These are phyloP conservation scores for Scomber colias DNA, from an alignment of 2,113 vertebrate species.

Conservation along the genomic window DNA sequence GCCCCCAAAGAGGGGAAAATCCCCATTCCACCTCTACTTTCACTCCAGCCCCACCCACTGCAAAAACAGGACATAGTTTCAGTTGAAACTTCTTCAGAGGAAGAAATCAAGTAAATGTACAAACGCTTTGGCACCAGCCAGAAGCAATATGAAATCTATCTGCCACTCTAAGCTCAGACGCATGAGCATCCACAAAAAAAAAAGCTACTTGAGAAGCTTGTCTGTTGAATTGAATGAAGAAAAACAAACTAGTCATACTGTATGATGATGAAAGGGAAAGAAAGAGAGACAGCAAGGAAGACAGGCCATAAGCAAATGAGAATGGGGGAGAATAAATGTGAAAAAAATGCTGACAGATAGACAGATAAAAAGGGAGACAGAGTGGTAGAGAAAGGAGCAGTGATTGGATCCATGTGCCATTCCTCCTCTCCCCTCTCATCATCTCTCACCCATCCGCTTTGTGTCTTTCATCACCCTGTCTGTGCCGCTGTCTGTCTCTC, in stretches of 20 bases:
- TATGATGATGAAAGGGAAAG: constrained; percentile 45
- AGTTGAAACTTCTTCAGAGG: constrained; percentile 45
- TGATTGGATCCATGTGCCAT: constrained; percentile 58
- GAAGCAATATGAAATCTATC: constrained; percentile 14
- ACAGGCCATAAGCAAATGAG: constrained; percentile 39
- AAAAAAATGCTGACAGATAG: constrained; percentile 25
- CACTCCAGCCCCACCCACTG: constrained; percentile 21
- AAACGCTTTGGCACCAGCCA: neutral
- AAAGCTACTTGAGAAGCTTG: constrained; percentile 19
- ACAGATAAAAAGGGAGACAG: constrained; percentile 32
- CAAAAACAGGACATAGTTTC: constrained; percentile 35
- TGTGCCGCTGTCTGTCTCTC: constrained; percentile 50
- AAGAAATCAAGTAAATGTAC: constrained; percentile 15
- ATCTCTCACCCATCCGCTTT: constrained; percentile 57
- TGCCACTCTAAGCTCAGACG: constrained; percentile 11
- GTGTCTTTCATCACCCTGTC: constrained; percentile 74
- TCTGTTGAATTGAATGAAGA: constrained; percentile 37
- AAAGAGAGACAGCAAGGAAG: constrained; percentile 38
- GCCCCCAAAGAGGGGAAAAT: neutral
- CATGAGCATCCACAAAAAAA: constrained; percentile 9
- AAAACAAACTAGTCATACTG: constrained; percentile 26
- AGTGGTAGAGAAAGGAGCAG: constrained; percentile 40
- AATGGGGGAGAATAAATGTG: constrained; percentile 10
- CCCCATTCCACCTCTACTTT: constrained; percentile 24
- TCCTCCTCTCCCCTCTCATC: constrained; percentile 49